Conservation (phyloP, 1,140 invertebrate genomes). For the Hypsibius dujardini region DNA sequence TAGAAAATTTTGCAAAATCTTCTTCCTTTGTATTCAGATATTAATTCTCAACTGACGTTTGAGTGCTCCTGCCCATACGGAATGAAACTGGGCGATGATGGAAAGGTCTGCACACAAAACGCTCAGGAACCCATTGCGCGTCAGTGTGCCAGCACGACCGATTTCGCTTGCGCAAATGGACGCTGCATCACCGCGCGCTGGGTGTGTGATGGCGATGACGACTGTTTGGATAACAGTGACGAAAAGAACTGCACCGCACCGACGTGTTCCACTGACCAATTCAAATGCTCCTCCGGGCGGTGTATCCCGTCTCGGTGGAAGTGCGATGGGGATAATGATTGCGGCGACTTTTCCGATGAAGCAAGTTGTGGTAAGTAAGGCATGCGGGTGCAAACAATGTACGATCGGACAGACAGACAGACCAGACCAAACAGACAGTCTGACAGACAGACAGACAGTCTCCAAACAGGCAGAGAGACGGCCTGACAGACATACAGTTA, state of each 20-base stretch:
- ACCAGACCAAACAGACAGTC: no score
- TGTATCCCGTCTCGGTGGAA: constrained; percentile 55
- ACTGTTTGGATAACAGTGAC: constrained; percentile 82
- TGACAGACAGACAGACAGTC: no score
- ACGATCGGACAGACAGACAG: constrained; percentile 7
- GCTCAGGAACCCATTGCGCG: constrained; percentile 59
- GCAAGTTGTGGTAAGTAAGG: constrained; percentile 22
- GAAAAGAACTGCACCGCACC: constrained; percentile 82
- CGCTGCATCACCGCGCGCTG: constrained; percentile 74
- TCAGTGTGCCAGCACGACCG: constrained; percentile 71
- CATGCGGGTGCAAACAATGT: neutral
- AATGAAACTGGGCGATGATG: constrained; percentile 59
- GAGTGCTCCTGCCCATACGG: constrained; percentile 90
- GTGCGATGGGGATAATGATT: constrained; percentile 64
- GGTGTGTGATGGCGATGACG: constrained; percentile 83
- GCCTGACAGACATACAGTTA: no score
- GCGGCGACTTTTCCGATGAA: constrained; percentile 61
- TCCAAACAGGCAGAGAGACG: no score
- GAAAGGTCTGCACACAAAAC: constrained; percentile 55
- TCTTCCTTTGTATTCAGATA: constrained; percentile 16
- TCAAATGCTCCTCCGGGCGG: constrained; percentile 59
- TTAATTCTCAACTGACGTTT: constrained; percentile 42
- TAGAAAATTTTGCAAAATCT: neutral
- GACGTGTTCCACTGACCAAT: constrained; percentile 60
- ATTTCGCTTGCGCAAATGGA: constrained; percentile 83